A percentile compares a stretch with the other conserved stretches of the same genome.
phyloP scores from a whole-genome alignment of 2,888 invertebrate species.

The Rotaria magnacalcarata region DNA sequence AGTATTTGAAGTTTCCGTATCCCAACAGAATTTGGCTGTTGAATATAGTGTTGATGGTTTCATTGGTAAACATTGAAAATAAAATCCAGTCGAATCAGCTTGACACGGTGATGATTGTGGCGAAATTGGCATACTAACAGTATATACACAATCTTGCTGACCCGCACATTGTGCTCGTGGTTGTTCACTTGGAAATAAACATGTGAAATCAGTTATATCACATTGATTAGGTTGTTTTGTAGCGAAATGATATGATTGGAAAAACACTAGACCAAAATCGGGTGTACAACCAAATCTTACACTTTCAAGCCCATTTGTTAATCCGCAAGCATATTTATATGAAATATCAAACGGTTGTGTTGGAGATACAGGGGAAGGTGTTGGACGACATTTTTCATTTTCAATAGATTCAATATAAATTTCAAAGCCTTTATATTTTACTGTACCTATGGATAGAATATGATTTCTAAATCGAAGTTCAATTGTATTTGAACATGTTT shows the following conservation, averaged over 20 bases:
- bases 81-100: not conserved
- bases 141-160: not conserved
- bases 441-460: not conserved
- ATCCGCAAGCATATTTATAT: not conserved
- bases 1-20: not conserved
- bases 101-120: not conserved
- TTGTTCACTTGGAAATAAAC: slow-evolving; percentile 15
- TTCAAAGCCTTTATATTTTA: slow-evolving; percentile 24
- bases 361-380: not conserved
- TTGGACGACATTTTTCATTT: not conserved
- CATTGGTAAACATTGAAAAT: slow-evolving; percentile 21
- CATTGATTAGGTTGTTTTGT: not conserved
- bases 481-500: not conserved
- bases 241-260: not conserved
- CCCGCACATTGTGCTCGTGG: not conserved
- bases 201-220: not conserved
- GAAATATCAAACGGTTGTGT: not conserved
- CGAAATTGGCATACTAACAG: not conserved
- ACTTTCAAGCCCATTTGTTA: not conserved
- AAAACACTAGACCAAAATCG: not conserved
- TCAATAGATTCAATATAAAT: not conserved
- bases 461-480: not conserved
- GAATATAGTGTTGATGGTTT: not conserved
- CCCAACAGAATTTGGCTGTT: not conserved
- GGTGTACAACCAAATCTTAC: not conserved